Evolutionary conservation across 2,113 vertebrate genomes (phyloP), one percentile per base, ranked within the genome.

Genomic region (Amazona guildingii): DNA sequence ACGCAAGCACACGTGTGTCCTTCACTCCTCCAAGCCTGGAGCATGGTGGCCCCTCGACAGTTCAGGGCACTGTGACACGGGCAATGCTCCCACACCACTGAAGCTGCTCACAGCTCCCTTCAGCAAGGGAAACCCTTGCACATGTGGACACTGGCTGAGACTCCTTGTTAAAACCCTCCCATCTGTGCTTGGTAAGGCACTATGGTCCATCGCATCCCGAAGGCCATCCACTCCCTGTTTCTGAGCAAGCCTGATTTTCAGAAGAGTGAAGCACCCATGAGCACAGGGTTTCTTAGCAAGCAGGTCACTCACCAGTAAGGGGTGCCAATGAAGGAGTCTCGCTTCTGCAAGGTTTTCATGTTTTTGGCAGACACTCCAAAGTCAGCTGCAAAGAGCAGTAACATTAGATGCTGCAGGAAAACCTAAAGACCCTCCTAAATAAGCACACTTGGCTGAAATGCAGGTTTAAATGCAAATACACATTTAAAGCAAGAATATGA

Each of bases 291-390:
- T 33, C 62, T 68, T 37, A 68, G 57, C 77, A 59, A 83, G 78
- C 25, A 16, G 73, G 33, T 46, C 28, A 97, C 99, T 98, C 95
- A 99, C 99, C 99, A 99, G 97, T 99, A 99, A 10, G 99, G 99
- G 4, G 99, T 99, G 51, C 99, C 99, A 35, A 99, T 99, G 96
- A 99, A 99, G 86, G 99, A 98, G 96, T 99, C 99, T 96, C 99
- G 98, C 92, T 99, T 99, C 95, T 99, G 99, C 72, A 99, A 89
- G 25, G 99, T 99, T 97, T 99, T 99, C 91, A 97, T 97, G 96
- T 99, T 99, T 98, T 98, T 99, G 92, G 99, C 99, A 91, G 99
- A 99, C n/a, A 99, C 99, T 1, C 99, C 99, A 98, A 99, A 99
- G 97, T 99, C 99, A 93, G 99, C 99, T 99, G 96, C 66, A 97